Percentiles rank a stretch among this genome's conserved stretches.
Evolutionary conservation across 2,113 vertebrate species (phyloP).

Genomic region (Heptranchias perlo): DNA sequence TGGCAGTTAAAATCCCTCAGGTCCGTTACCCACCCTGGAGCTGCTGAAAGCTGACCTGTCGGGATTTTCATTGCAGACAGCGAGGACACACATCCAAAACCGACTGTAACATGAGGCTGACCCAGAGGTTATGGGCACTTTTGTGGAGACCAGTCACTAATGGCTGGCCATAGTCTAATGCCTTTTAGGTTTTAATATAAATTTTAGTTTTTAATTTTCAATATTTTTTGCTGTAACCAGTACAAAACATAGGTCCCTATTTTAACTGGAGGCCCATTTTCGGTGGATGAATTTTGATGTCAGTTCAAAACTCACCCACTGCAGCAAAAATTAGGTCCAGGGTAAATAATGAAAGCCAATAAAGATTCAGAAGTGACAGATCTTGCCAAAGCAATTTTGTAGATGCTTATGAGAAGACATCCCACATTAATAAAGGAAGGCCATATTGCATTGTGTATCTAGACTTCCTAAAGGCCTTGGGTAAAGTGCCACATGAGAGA

Average conservation of each 20-base stretch:
- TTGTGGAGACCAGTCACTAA: not conserved
- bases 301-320: too few relatives aligned
- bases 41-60: too few relatives aligned
- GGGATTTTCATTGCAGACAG: too few relatives aligned
- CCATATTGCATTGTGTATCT: not conserved
- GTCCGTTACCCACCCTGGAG: too few relatives aligned
- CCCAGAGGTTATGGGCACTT: not conserved
- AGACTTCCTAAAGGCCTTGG: not conserved
- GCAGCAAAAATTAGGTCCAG: too few relatives aligned
- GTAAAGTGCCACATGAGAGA: not conserved
- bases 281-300: too few relatives aligned
- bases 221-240: too few relatives aligned
- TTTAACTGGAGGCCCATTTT: too few relatives aligned
- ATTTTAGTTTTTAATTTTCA: not conserved
- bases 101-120: not conserved
- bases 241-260: too few relatives aligned
- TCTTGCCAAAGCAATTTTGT: not conserved
- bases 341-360: not conserved
- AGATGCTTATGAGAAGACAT: not conserved
- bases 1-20: too few relatives aligned
- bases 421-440: not conserved
- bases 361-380: not conserved
- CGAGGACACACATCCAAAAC: too few relatives aligned
- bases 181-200: not conserved
- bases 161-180: not conserved